phyloP scores from a whole-genome alignment of 1,140 invertebrate genomes.

The Neodiprion pinetum region DNA sequence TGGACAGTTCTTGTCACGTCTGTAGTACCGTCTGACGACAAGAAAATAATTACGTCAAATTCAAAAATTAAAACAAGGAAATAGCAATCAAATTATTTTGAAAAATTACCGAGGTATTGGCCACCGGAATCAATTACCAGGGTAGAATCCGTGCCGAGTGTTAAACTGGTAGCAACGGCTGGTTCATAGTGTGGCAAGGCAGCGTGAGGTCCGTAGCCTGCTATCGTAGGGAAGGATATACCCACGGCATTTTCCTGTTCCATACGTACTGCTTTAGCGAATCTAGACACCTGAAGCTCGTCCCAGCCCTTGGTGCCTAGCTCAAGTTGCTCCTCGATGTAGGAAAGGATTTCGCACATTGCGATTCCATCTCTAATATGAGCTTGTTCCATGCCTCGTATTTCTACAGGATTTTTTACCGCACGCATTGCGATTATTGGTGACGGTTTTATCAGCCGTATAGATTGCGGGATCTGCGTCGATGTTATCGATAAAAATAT shows the following conservation, averaged over 20 bases:
- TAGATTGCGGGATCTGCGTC: conserved; percentile 59
- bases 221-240: conserved; percentile 86
- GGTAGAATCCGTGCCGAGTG: conserved; percentile 74
- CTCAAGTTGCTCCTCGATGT: conserved; percentile 74
- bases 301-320: conserved; percentile 65
- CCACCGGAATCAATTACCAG: conserved; percentile 77
- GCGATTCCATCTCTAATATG: conserved; percentile 88
- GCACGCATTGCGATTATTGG: conserved; percentile 85
- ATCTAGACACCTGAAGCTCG: conserved; percentile 73
- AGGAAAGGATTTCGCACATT: conserved; percentile 88
- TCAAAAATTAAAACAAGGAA: not conserved
- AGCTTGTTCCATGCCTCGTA: conserved; percentile 85
- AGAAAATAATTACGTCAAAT: not conserved
- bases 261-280: conserved; percentile 71
- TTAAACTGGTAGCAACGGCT: conserved; percentile 73
- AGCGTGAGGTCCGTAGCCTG: conserved; percentile 86
- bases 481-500: no score
- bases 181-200: conserved; percentile 92
- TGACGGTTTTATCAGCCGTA: conserved; percentile 68
- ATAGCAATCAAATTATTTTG: not conserved
- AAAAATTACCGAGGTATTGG: conserved; percentile 70
- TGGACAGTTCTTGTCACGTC: conserved; percentile 93
- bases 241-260: conserved; percentile 75
- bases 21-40: conserved; percentile 83
- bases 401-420: conserved; percentile 86